phyloP scores from a whole-genome alignment of 2,113 vertebrate species.

The Prochilodus magdalenae region DNA sequence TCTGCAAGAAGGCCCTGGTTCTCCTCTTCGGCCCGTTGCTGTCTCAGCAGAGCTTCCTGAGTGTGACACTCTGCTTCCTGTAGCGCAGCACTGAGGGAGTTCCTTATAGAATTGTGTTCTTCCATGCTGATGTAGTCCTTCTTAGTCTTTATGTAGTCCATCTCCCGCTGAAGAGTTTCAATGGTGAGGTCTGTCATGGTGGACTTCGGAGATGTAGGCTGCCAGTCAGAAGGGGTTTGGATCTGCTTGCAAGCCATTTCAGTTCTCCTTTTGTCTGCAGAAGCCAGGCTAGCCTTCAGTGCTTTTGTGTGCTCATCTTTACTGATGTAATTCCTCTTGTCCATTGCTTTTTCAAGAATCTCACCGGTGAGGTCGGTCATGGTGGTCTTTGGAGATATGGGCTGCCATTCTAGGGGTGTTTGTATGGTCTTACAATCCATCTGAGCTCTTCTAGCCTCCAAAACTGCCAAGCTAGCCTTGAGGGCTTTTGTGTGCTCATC shows the following conservation, averaged over 20 bases:
- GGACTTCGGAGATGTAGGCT: slow-evolving; percentile 64
- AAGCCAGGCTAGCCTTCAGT: slow-evolving; percentile 53
- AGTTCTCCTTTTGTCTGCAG: slow-evolving; percentile 63
- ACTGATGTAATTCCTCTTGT: slow-evolving; percentile 73
- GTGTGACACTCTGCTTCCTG: slow-evolving; percentile 48
- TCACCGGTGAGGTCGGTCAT: slow-evolving; percentile 68
- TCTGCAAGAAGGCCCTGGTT: slow-evolving; percentile 74
- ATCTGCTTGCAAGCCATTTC: slow-evolving; percentile 57
- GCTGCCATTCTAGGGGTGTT: slow-evolving; percentile 68
- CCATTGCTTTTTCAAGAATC: slow-evolving; percentile 57
- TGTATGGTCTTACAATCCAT: slow-evolving; percentile 43
- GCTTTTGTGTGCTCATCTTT: slow-evolving; percentile 72
- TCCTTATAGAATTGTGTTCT: slow-evolving; percentile 65
- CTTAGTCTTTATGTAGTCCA: no score
- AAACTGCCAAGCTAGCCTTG: slow-evolving; percentile 51
- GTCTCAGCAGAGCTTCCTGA: slow-evolving; percentile 55
- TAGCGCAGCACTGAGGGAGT: slow-evolving; percentile 44
- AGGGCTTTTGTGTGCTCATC: slow-evolving; percentile 72
- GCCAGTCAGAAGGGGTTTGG: slow-evolving; percentile 68
- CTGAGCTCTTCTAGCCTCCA: slow-evolving; percentile 66
- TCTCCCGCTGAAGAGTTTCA: slow-evolving; percentile 59
- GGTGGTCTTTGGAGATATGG: slow-evolving; percentile 65
- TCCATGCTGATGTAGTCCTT: slow-evolving; percentile 73
- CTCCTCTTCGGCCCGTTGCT: slow-evolving; percentile 70
- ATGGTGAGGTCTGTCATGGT: slow-evolving; percentile 67